A percentile compares a stretch with the other conserved stretches of the same genome.
Conservation (phyloP, 2,797 vertebrate genomes). For the Echeneis naucrates region DNA sequence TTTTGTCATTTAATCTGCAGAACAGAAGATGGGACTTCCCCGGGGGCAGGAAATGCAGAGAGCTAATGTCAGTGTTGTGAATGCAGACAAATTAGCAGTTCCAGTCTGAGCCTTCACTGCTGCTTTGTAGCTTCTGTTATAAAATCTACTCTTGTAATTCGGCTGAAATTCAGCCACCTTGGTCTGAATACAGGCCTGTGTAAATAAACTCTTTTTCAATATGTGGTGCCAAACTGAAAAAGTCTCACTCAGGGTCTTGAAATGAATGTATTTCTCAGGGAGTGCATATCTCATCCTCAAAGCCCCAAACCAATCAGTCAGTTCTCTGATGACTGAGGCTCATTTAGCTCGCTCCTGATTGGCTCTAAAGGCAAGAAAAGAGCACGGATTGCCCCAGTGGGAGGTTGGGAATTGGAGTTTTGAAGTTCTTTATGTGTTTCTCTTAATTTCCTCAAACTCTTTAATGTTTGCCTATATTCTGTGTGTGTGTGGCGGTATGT, state of each 20-base stretch:
- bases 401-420: slow-evolving; percentile 76
- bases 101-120: slow-evolving; percentile 15
- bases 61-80: slow-evolving; percentile 29
- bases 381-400: slow-evolving; percentile 75
- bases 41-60: slow-evolving; percentile 11
- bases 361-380: slow-evolving; percentile 73
- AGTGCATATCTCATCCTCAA: slow-evolving; percentile 62
- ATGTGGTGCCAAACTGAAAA: slow-evolving; percentile 43
- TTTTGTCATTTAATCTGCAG: slow-evolving; percentile 9
- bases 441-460: slow-evolving; percentile 76
- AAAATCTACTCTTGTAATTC: slow-evolving; percentile 39
- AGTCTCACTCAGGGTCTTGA: slow-evolving; percentile 51
- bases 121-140: slow-evolving; percentile 9
- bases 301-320: slow-evolving; percentile 79
- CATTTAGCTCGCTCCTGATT: slow-evolving; percentile 76
- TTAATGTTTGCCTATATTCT: slow-evolving; percentile 74
- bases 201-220: slow-evolving; percentile 54
- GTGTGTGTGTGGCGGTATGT: slow-evolving; percentile 31
- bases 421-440: slow-evolving; percentile 77
- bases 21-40: slow-evolving; percentile 18
- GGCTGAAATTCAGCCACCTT: slow-evolving; percentile 39
- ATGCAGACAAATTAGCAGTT: slow-evolving; percentile 48
- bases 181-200: slow-evolving; percentile 35
- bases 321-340: slow-evolving; percentile 76
- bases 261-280: slow-evolving; percentile 61